A percentile compares a stretch with the other conserved stretches of the same genome.
Evolutionary conservation across 2,888 invertebrate genomes (phyloP).

Genomic region (Lasioglossum calceatum): DNA sequence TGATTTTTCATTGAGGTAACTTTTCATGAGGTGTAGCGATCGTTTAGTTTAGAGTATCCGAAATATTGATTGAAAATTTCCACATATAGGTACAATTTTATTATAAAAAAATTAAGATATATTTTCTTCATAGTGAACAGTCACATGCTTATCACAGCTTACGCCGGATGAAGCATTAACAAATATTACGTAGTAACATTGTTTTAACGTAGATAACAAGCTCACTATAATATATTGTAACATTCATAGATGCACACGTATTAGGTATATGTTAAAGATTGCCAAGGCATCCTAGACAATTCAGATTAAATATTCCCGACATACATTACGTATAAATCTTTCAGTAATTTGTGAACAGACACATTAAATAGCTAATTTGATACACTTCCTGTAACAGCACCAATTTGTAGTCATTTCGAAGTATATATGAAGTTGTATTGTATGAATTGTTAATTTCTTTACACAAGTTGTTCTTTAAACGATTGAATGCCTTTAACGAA

Average conservation of each 20-base stretch:
- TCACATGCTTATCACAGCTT: constrained; percentile 24
- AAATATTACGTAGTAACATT: constrained; percentile 36
- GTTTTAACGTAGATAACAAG: constrained; percentile 38
- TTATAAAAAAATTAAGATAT: constrained; percentile 19
- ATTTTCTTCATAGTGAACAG: constrained; percentile 23
- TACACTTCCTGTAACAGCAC: constrained; percentile 25
- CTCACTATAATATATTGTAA: constrained; percentile 41
- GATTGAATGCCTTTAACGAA: constrained; percentile 21
- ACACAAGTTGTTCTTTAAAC: constrained; percentile 8
- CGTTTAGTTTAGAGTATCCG: not conserved
- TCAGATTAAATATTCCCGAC: constrained; percentile 32
- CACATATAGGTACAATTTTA: not conserved
- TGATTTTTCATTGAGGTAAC: not conserved
- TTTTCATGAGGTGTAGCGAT: not conserved
- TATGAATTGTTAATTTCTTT: constrained; percentile 40
- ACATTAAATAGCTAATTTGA: constrained; percentile 32
- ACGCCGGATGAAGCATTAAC: constrained; percentile 30
- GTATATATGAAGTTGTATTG: constrained; percentile 27
- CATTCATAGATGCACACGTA: constrained; percentile 7
- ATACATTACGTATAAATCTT: constrained; percentile 29
- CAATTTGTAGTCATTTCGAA: constrained; percentile 31
- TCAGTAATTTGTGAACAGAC: constrained; percentile 30
- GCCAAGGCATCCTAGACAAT: constrained; percentile 38
- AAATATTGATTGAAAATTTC: not conserved
- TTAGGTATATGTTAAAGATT: constrained; percentile 34